Conservation (phyloP, 2,888 invertebrate genomes). For the Drosophila cognata region DNA sequence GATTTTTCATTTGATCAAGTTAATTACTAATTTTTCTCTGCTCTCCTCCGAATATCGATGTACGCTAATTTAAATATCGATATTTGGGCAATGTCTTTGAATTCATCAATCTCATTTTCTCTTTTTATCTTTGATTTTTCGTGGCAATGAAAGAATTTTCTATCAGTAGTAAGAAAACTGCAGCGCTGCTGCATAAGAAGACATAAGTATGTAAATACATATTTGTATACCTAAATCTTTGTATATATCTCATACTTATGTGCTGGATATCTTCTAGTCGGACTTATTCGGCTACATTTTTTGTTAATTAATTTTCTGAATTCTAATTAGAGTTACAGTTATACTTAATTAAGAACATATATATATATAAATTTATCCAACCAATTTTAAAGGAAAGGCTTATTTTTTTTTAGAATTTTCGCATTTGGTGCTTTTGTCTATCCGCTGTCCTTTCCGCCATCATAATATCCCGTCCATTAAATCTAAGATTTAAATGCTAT, state of each 20-base stretch:
- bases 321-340: not conserved
- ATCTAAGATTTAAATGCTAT: constrained; percentile 39
- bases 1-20: not conserved
- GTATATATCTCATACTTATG: not conserved
- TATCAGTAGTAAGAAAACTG: not conserved
- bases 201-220: not conserved
- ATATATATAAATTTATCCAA: not conserved
- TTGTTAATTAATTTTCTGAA: not conserved
- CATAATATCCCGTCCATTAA: constrained; percentile 41
- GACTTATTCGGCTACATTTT: constrained; percentile 1
- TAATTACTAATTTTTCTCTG: not conserved
- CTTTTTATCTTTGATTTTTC: not conserved
- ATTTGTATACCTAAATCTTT: not conserved
- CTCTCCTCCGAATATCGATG: not conserved
- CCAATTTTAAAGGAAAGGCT: constrained; percentile 1
- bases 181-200: not conserved
- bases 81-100: not conserved
- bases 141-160: not conserved
- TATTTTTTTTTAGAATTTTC: not conserved
- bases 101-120: not conserved
- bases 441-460: constrained; percentile 50
- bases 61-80: not conserved
- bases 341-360: not conserved
- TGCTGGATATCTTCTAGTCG: constrained; percentile 19
- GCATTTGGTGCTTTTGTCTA: constrained; percentile 70